Evolutionary conservation across 2,888 invertebrate species (phyloP).

Genomic region (Achlya flavicornis): DNA sequence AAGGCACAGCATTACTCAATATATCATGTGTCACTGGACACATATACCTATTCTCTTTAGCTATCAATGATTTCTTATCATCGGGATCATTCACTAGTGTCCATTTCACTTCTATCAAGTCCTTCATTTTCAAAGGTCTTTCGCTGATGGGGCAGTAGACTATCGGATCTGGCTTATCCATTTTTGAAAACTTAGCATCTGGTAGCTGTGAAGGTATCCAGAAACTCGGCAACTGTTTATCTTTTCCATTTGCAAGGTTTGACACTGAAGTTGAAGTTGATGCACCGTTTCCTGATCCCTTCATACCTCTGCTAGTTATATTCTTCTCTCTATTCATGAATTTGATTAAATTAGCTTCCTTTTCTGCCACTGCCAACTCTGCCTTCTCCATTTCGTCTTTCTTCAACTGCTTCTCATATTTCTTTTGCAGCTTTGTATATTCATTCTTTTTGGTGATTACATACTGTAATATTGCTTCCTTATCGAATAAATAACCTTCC

Average conservation of each 20-base stretch:
- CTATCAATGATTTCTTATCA: constrained; percentile 93
- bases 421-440: constrained; percentile 93
- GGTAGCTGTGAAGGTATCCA: constrained; percentile 98
- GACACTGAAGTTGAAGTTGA: constrained; percentile 85
- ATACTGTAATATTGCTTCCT: constrained; percentile 97
- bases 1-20: constrained; percentile 96
- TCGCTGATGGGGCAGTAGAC: constrained; percentile 80
- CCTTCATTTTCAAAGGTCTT: constrained; percentile 94
- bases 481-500: constrained; percentile 97
- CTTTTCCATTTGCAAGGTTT: constrained; percentile 90
- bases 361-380: constrained; percentile 89
- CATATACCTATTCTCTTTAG: constrained; percentile 96
- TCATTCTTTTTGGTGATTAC: constrained; percentile 97
- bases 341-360: constrained; percentile 88
- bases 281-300: constrained; percentile 33
- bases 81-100: constrained; percentile 94
- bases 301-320: constrained; percentile 81
- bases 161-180: constrained; percentile 70
- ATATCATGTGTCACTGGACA: constrained; percentile 99
- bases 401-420: constrained; percentile 94
- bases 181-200: constrained; percentile 87
- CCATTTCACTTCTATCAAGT: constrained; percentile 96
- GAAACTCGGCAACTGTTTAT: constrained; percentile 95
- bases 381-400: constrained; percentile 88
- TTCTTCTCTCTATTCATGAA: constrained; percentile 93